Evolutionary conservation across 1,140 invertebrate species (phyloP), one percentile per base, ranked within the genome.

Genomic region (Glomeris maerens): DNA sequence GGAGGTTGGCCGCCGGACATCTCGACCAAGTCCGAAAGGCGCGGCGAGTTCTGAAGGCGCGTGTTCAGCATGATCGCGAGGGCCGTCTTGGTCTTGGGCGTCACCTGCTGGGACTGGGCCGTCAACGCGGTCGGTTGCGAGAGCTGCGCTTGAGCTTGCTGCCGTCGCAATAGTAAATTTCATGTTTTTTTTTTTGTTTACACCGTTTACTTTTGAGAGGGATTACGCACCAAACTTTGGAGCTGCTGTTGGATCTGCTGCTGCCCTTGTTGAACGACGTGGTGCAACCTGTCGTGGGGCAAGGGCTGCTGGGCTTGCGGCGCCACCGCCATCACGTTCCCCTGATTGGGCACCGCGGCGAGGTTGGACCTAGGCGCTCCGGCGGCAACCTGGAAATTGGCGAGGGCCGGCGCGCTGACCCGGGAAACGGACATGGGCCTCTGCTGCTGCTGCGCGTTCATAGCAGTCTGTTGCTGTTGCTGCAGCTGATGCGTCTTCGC

Each of bases 51-150:
- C 64, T 86, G 81, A 27, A 94, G 70, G 39, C 90, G 76, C 62
- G 81, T 93, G 57, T 81, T 94, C 42, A 96, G 70, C 81, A 95
- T 87, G 66, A 93, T 92, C 4, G 91, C 90, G 21, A 97, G 68
- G 0, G 91, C 91, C 1, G 90, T 94, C 73, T 95, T 96, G 3
- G 91, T 93, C 66, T 91, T 91, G 0, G 86, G 77, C 62, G 88
- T 90, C 27, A 91, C 83, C 31, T 55, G 41, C 26, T 47, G 52
- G 25, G 21, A 28, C 14, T 28, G 21, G 26, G 3, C 31, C n/a
- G 31, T 13, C 31, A 13, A n/a, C 31, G 31, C 31, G n/a, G n/a
- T n/a, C n/a, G 13, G 45, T 3, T 27, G 45, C 2, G 23, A 2
- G 20, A 3, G 3, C 14, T 28, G 2, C n/a, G 27, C 45, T 21